Base-by-base conservation (phyloP, 2,797 vertebrate genomes). In the Heteromormyrus szaboi region DNA sequence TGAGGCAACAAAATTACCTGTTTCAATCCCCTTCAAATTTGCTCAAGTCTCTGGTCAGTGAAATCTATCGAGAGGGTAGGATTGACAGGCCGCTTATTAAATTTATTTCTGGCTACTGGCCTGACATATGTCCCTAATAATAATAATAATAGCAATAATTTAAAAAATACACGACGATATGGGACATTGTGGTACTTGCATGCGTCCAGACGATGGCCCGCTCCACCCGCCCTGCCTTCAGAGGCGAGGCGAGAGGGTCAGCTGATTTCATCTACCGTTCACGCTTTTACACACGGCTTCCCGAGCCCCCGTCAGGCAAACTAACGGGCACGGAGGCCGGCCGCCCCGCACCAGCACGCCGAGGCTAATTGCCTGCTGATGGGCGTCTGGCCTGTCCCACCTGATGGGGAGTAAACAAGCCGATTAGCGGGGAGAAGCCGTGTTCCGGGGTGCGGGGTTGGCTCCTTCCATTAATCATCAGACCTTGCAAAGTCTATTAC, bases 381-480 rank as follows among this genome's bases (percentile, higher is more conserved):
- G 54, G 87, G 59, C 53, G 76, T 56, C 81, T 56, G 51, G 50
- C 53, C 76, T 48, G 29, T 46, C 87, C 33, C 41, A 88, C 72
- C 51, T 46, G 87, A 88, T 59, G 46, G 87, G 50, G 87, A 88
- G 79, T 41, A 87, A 87, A 86, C 79, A 89, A 87, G 87, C 85
- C 72, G 65, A 87, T 85, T 81, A 87, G 51, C 50, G 59, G 72
- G n/a, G 17, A 51, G 76, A 56, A 62, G 81, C 72, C 37, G 62
- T 54, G 48, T 88, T 79, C 89, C 19, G 41, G 37, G 79, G 59
- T 88, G 25, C 17, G 12, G 25, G 25, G 54, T 41, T 48, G 65
- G 41, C 85, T 54, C 76, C 79, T 88, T 88, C 87, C 87, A 88
- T 88, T 88, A 88, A 89, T 85, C 84, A 89, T 50, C 76, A 29